A percentile compares a stretch with the other conserved stretches of the same genome.
Evolutionary conservation across 2,888 invertebrate species (phyloP).

Genomic region (Acanthosepion esculentum): DNA sequence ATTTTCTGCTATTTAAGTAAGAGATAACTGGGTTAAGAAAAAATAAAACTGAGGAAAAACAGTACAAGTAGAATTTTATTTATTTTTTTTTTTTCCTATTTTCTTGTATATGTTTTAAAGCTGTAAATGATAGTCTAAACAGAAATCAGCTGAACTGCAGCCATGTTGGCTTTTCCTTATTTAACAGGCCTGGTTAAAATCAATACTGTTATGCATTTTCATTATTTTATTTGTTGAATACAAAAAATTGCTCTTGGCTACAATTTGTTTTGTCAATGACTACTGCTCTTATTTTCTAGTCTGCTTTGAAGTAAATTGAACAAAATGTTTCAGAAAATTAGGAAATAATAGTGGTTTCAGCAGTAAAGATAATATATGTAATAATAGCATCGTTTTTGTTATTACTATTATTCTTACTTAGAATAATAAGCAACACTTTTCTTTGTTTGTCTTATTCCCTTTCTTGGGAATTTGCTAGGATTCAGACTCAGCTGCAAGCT

Average conservation of each 20-base stretch:
- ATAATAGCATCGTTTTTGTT: not conserved
- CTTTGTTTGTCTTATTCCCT: not conserved
- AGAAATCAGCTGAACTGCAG: not conserved
- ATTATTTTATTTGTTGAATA: constrained; percentile 12
- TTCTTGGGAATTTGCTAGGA: not conserved
- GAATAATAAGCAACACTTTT: not conserved
- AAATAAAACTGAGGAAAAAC: too few relatives aligned
- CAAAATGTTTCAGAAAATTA: too few relatives aligned
- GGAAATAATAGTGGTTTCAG: not conserved
- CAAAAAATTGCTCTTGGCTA: not conserved
- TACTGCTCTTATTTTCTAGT: too few relatives aligned
- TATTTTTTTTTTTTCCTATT: too few relatives aligned
- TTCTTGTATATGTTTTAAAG: not conserved
- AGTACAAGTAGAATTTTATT: too few relatives aligned
- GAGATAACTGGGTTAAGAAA: too few relatives aligned
- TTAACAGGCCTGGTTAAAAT: not conserved
- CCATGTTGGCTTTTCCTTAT: not conserved
- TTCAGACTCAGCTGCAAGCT: not conserved
- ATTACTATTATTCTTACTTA: not conserved
- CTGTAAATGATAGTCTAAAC: not conserved
- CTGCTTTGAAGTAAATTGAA: too few relatives aligned
- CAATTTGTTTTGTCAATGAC: not conserved
- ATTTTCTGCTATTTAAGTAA: too few relatives aligned
- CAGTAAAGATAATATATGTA: not conserved
- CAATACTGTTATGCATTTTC: not conserved